A percentile compares a stretch with the other conserved stretches of the same genome.
phyloP scores from a whole-genome alignment of 2,888 invertebrate genomes.

The Clunio marinus region DNA sequence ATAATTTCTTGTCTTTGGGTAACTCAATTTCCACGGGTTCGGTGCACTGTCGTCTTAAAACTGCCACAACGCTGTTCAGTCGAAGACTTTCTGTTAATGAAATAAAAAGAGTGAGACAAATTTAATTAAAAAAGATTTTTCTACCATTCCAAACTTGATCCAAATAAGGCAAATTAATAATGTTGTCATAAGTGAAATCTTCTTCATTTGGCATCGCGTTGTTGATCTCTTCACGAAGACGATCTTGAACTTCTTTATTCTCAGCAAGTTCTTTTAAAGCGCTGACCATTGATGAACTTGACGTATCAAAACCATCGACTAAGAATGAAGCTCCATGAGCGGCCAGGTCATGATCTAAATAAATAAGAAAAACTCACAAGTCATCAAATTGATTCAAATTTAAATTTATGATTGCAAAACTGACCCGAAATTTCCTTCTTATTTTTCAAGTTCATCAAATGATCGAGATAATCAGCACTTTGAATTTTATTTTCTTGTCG shows the following conservation, averaged over 20 bases:
- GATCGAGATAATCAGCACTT: slow-evolving; percentile 42
- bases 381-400: not conserved
- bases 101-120: not conserved
- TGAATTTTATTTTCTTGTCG: slow-evolving; percentile 40
- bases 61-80: slow-evolving; percentile 1
- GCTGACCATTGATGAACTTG: slow-evolving; percentile 43
- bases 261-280: slow-evolving; percentile 44
- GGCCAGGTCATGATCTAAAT: slow-evolving; percentile 43
- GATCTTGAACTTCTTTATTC: slow-evolving; percentile 43
- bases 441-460: slow-evolving; percentile 42
- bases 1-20: slow-evolving; percentile 31
- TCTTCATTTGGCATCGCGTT: slow-evolving; percentile 41
- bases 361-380: not conserved
- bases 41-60: slow-evolving; percentile 27
- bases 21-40: slow-evolving; percentile 33
- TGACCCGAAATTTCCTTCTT: slow-evolving; percentile 43
- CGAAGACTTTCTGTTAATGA: slow-evolving; percentile 39
- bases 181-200: slow-evolving; percentile 43
- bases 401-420: no score
- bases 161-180: slow-evolving; percentile 44
- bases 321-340: slow-evolving; percentile 41
- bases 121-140: not conserved
- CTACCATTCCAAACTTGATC: slow-evolving; percentile 45
- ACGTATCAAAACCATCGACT: slow-evolving; percentile 45
- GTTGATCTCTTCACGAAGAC: slow-evolving; percentile 44